Evolutionary conservation across 1,140 invertebrate species (phyloP).

Genomic region (Sarcophaga bullata): DNA sequence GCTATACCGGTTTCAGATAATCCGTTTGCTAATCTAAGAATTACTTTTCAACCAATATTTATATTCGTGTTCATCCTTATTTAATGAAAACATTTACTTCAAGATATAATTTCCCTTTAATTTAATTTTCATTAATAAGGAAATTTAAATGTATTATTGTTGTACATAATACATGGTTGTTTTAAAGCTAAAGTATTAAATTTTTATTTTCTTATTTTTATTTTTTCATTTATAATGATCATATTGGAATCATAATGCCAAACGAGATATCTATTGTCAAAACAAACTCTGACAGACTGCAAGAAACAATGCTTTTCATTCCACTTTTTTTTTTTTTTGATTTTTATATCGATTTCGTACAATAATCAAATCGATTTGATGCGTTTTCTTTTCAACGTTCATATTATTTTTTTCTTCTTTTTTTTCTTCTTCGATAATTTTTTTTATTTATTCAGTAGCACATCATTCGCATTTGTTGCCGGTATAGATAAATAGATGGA

Average conservation of each 20-base stretch:
- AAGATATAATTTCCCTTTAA: too few species aligned
- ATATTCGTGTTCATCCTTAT: too few species aligned
- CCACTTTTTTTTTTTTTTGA: constrained; percentile 2
- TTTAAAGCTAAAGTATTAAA: too few species aligned
- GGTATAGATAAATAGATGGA: not conserved
- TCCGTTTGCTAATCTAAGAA: too few species aligned
- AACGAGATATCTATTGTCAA: constrained; percentile 38
- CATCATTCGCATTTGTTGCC: constrained; percentile 29
- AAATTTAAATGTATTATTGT: too few species aligned
- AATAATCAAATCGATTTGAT: constrained; percentile 36
- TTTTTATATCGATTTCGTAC: constrained; percentile 5
- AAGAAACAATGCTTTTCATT: not conserved
- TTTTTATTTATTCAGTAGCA: constrained; percentile 13
- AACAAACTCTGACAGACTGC: constrained; percentile 29
- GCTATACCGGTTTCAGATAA: too few species aligned
- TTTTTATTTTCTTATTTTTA: too few species aligned
- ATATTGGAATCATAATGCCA: constrained; percentile 33
- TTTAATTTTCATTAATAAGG: too few species aligned
- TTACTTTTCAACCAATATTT: too few species aligned
- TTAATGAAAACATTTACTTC: too few species aligned
- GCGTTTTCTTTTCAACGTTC: not conserved
- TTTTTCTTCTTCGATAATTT: constrained; percentile 13
- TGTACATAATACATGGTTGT: too few species aligned
- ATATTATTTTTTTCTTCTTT: not conserved
- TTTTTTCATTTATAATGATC: constrained; percentile 31